Evolutionary conservation across 2,113 vertebrate genomes (phyloP), one percentile per base, ranked within the genome.

Genomic region (Dromas ardeola): DNA sequence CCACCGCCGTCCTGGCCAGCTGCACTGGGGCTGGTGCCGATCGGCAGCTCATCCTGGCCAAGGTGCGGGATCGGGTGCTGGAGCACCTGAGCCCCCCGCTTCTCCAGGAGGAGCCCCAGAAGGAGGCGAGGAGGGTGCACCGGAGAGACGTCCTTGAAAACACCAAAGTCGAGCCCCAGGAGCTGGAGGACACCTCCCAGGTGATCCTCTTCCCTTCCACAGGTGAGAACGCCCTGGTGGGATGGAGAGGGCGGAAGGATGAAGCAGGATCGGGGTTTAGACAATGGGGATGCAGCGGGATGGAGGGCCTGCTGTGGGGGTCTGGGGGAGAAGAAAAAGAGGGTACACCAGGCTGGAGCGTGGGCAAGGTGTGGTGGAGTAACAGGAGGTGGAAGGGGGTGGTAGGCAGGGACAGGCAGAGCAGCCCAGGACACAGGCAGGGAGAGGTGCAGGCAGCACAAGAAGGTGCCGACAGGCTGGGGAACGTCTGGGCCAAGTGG

Each of bases 201-300:
- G 97, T 98, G 63, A 99, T 99, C 77, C 94, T 99, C 42, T 99
- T 99, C 95, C 99, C 99, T 15, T 97, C 96, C 59, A 97, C 98
- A 95, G 99, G 99, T 99, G 94, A 99, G 97, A 93, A 80, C 2
- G 15, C 27, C 30, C 47, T 71, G 38, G 40, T 40, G 61, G 42
- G 56, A 74, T 23, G 56, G 56, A 81, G 32, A 72, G n/a, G 42
- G 87, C 6, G 10, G 55, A 42, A 26, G 20, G 34, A 30, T 32
- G 47, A 72, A 71, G 70, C 15, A 18, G 15, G 7, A 20, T 32
- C 5, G 29, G 42, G 17, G 32, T 42, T 84, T 4, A 3, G 53
- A 26, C 26, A 55, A 6, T 10, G 20, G 26, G 3, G 45, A 53
- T 62, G n/a, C 34, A 55, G 65, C 23, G 47, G 76, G 43, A 32